Evolutionary conservation across 2,888 invertebrate species (phyloP).

Genomic region (Acleris laterana): DNA sequence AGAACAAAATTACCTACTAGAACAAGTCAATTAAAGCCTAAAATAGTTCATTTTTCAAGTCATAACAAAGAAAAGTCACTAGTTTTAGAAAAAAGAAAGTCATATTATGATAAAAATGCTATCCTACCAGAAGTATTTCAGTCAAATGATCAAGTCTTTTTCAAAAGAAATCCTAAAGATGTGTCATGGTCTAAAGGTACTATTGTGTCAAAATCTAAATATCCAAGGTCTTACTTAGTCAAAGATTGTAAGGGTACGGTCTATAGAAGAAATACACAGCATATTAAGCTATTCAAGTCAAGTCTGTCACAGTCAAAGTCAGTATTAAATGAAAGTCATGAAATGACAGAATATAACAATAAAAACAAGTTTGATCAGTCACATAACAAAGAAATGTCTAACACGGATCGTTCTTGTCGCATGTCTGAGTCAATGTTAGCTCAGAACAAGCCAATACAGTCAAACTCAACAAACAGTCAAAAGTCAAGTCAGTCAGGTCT

Average conservation of each 20-base stretch:
- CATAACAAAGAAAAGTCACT: neutral
- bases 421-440: too few relatives aligned
- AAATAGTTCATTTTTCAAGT: neutral
- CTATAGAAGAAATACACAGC: slow-evolving; percentile 25
- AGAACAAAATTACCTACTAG: neutral
- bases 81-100: too few relatives aligned
- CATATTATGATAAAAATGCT: slow-evolving; percentile 1
- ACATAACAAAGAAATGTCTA: too few relatives aligned
- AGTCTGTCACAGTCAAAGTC: too few relatives aligned
- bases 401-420: too few relatives aligned
- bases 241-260: slow-evolving; percentile 12
- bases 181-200: neutral
- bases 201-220: slow-evolving; percentile 14
- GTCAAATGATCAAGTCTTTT: neutral
- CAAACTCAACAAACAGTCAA: too few relatives aligned
- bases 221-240: slow-evolving; percentile 27
- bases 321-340: neutral
- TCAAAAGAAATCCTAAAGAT: slow-evolving; percentile 28
- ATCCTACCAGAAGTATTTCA: neutral
- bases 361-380: too few relatives aligned
- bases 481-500: too few relatives aligned
- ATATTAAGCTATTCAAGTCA: neutral
- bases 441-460: too few relatives aligned
- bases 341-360: neutral
- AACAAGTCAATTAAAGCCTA: slow-evolving; percentile 1